These are phyloP conservation scores for Recurvirostra avosetta DNA, from an alignment of 2,113 vertebrate genomes.

Conservation along the genomic window DNA sequence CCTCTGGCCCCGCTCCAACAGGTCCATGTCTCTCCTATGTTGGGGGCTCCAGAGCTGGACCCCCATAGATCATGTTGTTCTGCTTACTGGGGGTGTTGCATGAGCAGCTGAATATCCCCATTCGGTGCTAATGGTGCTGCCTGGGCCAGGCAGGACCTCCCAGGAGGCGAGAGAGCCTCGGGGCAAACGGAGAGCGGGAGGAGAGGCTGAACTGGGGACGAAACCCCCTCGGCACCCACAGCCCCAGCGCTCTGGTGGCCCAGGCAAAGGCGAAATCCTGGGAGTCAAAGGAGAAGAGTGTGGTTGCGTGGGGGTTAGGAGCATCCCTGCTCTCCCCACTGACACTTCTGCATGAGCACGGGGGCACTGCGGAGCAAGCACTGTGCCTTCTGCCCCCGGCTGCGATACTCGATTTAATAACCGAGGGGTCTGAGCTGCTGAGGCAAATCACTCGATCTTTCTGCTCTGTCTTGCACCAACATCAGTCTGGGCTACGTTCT, in stretches of 20 bases:
- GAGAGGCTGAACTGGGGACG: too few species aligned
- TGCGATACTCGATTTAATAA: neutral
- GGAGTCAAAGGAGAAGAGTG: neutral
- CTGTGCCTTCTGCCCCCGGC: neutral
- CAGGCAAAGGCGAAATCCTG: neutral
- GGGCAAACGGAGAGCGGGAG: neutral
- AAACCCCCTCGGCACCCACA: fast-evolving
- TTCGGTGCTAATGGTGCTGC: fast-evolving
- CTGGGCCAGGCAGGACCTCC: fast-evolving
- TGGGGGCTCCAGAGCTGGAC: too few species aligned
- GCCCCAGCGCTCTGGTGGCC: fast-evolving
- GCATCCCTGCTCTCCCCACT: neutral
- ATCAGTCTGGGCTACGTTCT: neutral
- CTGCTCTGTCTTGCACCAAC: neutral
- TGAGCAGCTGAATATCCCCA: fast-evolving
- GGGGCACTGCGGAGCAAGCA: neutral
- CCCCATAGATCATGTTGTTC: neutral
- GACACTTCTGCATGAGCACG: neutral
- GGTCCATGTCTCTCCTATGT: too few species aligned
- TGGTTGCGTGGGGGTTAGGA: neutral
- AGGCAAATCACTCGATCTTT: neutral
- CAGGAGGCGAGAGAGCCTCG: fast-evolving
- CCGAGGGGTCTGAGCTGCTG: neutral
- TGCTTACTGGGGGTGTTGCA: neutral
- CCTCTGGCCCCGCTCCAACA: too few species aligned